phyloP scores from a whole-genome alignment of 2,113 vertebrate species.

The Xyliphius kryptos region DNA sequence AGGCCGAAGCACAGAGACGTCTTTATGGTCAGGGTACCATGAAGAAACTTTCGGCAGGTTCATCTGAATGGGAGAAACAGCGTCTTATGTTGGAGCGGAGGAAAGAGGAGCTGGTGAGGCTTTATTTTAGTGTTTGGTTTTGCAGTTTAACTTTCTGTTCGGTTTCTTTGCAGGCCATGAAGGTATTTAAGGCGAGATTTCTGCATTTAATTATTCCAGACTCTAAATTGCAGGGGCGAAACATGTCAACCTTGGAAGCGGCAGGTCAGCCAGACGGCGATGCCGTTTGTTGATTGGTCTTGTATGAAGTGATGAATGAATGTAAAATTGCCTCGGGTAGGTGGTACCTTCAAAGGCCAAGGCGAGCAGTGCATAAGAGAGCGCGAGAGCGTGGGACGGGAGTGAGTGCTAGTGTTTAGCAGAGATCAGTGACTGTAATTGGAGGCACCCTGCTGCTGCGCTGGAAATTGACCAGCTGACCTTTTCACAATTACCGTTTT shows the following conservation, averaged over 20 bases:
- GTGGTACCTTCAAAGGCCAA: slow-evolving; percentile 47
- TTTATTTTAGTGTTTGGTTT: neutral
- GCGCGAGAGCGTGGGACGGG: slow-evolving; percentile 25
- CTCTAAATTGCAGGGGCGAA: slow-evolving; percentile 41
- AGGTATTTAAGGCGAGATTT: slow-evolving; percentile 26
- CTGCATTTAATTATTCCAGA: slow-evolving; percentile 49
- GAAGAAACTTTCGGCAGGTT: slow-evolving; percentile 79
- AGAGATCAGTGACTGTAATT: slow-evolving; percentile 46
- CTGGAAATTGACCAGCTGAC: slow-evolving; percentile 48
- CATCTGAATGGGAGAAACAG: slow-evolving; percentile 92
- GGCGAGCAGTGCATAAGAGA: slow-evolving; percentile 40
- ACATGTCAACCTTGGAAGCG: slow-evolving; percentile 27
- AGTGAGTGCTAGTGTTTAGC: slow-evolving; percentile 38
- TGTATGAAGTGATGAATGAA: slow-evolving; percentile 47
- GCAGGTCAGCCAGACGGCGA: slow-evolving; percentile 18
- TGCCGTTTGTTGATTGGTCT: slow-evolving; percentile 54
- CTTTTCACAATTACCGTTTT: slow-evolving; percentile 49
- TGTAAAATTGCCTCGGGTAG: slow-evolving; percentile 42
- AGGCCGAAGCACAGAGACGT: slow-evolving; percentile 89
- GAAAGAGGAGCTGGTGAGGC: slow-evolving; percentile 85
- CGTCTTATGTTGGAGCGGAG: slow-evolving; percentile 84
- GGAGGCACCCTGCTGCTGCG: slow-evolving; percentile 41
- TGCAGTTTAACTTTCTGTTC: slow-evolving; percentile 8
- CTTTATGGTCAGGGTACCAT: slow-evolving; percentile 87
- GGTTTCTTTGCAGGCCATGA: slow-evolving; percentile 5